Base-by-base conservation (phyloP, 2,797 vertebrate genomes). In the Cuniculus paca region DNA sequence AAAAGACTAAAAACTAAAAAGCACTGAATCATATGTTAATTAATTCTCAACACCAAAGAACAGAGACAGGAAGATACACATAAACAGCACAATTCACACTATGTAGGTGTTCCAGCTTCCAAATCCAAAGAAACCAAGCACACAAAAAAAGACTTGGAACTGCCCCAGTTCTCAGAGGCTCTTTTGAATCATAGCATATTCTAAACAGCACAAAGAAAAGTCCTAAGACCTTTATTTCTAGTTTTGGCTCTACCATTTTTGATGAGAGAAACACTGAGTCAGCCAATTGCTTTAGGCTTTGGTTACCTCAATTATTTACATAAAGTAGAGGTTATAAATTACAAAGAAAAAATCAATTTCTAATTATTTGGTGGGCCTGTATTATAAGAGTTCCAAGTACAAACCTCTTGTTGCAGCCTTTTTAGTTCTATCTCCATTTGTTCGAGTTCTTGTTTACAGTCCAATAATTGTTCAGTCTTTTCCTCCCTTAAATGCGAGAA, bases 381-480 rank as follows among this genome's bases (percentile, higher is more conserved):
- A 82, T 39, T 88, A 48, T 20, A 77, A 8, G 48, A 97, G 50
- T 2, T 87, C 26, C 54, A 95, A 92, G 34, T 58, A 96, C 97
- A 94, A 96, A 99, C 99, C 99, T 99, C 99, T 97, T 99, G 99
- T 95, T 99, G 99, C 90, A 99, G 98, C 96, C 98, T 99, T 98
- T 99, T 99, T 34, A 99, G 97, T 98, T 99, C 99, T 70, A 97
- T 97, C 98, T 99, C 99, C 98, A 99, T 99, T 98, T 99, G 99
- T 42, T 99, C 99, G 85, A 99, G 98, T 97, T 99, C 99, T 98
- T 99, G 99, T 90, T 99, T 99, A 97, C 99, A 99, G 98, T 99
- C 99, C 98, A 99, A 96, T 90, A 99, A 99, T 97, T 99, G 99
- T 97, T 99, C 99, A 39, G 99, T 99, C 98, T 99, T 99, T 98